Evolutionary conservation across 2,888 invertebrate species (phyloP).

Genomic region (Xestia c-nigrum): DNA sequence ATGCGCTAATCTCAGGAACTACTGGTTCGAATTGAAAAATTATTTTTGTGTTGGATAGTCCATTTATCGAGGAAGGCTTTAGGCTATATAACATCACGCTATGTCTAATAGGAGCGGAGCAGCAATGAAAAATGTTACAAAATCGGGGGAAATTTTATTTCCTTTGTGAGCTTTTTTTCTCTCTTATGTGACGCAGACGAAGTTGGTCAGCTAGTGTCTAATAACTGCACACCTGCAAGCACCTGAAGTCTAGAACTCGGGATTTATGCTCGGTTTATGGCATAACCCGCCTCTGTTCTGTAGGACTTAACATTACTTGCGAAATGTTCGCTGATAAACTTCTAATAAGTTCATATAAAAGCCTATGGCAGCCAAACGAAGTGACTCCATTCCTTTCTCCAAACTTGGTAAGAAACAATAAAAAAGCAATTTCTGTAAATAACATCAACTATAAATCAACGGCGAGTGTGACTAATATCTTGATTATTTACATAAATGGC

Average conservation of each 20-base stretch:
- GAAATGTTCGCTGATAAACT: not conserved
- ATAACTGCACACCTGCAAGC: no score
- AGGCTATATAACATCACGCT: no score
- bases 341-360: not conserved
- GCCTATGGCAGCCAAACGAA: not conserved
- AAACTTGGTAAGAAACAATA: not conserved
- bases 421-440: slow-evolving; percentile 21
- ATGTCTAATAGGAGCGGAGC: no score
- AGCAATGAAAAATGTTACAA: no score
- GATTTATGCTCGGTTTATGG: not conserved
- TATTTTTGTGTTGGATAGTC: no score
- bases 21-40: no score
- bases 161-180: no score
- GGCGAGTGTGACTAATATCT: slow-evolving; percentile 40
- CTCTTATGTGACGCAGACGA: no score
- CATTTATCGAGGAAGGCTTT: no score
- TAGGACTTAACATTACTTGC: not conserved
- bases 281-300: not conserved
- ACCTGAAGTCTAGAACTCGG: not conserved
- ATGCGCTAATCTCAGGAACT: no score
- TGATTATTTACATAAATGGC: slow-evolving; percentile 39
- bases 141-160: no score
- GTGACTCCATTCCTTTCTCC: not conserved
- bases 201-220: no score
- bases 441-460: slow-evolving; percentile 17